A percentile compares a stretch with the other conserved stretches of the same genome.
phyloP scores from a whole-genome alignment of 1,140 invertebrate genomes.

The Parasteatoda tepidariorum region DNA sequence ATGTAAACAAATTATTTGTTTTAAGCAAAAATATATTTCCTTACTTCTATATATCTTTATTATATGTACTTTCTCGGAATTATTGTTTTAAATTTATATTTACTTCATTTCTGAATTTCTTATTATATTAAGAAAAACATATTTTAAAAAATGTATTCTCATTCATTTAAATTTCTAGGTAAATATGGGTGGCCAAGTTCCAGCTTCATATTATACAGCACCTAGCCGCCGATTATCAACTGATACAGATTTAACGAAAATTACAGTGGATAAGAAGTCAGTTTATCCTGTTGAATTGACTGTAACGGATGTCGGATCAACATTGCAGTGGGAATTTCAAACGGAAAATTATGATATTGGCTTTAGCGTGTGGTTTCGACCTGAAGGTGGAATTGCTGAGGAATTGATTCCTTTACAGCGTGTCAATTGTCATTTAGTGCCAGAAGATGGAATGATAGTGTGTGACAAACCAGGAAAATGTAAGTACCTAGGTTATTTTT shows the following conservation, averaged over 20 bases:
- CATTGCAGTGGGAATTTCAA: slow-evolving; percentile 89
- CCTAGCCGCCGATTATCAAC: slow-evolving; percentile 68
- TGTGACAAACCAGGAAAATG: slow-evolving; percentile 83
- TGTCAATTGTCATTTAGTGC: slow-evolving; percentile 79
- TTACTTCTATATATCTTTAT: too few relatives aligned
- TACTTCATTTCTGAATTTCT: too few relatives aligned
- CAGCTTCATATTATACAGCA: slow-evolving; percentile 77
- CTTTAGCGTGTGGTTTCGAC: slow-evolving; percentile 80
- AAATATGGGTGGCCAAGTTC: slow-evolving; percentile 82
- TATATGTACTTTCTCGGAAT: too few relatives aligned
- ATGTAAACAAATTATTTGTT: too few relatives aligned
- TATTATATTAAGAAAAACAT: too few relatives aligned
- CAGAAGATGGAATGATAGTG: slow-evolving; percentile 81
- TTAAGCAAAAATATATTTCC: too few relatives aligned
- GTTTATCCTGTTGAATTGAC: slow-evolving; percentile 78
- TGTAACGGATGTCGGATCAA: slow-evolving; percentile 74
- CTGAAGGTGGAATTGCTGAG: slow-evolving; percentile 73
- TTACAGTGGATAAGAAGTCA: slow-evolving; percentile 80
- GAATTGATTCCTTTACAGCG: slow-evolving; percentile 78
- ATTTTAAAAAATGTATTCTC: too few relatives aligned
- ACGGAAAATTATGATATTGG: slow-evolving; percentile 89
- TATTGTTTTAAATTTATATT: too few relatives aligned
- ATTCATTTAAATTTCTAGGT: slow-evolving; percentile 70
- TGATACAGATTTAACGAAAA: slow-evolving; percentile 75
- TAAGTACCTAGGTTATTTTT: slow-evolving; percentile 72